These are phyloP conservation scores for Trachelus tabidus DNA, from an alignment of 2,888 invertebrate genomes.

Conservation along the genomic window DNA sequence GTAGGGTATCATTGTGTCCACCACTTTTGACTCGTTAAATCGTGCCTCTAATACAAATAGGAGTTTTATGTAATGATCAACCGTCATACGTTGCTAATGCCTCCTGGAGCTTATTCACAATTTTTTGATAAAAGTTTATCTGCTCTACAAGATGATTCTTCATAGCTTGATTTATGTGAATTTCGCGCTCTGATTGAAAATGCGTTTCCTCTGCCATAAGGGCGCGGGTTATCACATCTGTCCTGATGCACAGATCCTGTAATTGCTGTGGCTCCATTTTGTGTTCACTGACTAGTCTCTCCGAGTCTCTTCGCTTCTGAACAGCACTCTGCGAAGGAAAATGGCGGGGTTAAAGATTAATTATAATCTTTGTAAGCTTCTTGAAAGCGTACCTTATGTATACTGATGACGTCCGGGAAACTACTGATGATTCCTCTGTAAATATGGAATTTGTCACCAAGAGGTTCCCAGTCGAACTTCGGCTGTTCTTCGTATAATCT, in stretches of 20 bases:
- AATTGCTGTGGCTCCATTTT: slow-evolving; percentile 86
- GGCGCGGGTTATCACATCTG: slow-evolving; percentile 93
- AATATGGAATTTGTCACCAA: slow-evolving; percentile 91
- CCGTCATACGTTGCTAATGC: slow-evolving; percentile 67
- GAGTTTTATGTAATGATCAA: slow-evolving; percentile 27
- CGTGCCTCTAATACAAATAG: not conserved
- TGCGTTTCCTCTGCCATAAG: slow-evolving; percentile 95
- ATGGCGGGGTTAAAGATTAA: not conserved
- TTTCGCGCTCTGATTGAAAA: slow-evolving; percentile 88
- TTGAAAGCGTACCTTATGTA: slow-evolving; percentile 77
- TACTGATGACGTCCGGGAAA: slow-evolving; percentile 90
- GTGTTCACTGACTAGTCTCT: slow-evolving; percentile 81
- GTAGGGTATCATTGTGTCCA: not conserved
- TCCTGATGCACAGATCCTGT: slow-evolving; percentile 83
- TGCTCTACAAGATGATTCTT: slow-evolving; percentile 88
- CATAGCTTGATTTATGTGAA: slow-evolving; percentile 87
- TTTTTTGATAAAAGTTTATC: slow-evolving; percentile 90
- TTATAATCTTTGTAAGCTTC: not conserved
- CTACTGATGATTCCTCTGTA: slow-evolving; percentile 92
- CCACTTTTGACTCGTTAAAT: not conserved
- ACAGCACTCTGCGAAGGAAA: slow-evolving; percentile 72
- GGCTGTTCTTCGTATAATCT: slow-evolving; percentile 91
- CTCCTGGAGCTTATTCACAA: slow-evolving; percentile 79
- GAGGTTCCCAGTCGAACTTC: slow-evolving; percentile 89
- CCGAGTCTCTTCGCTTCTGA: slow-evolving; percentile 90